Conservation (phyloP, 2,113 vertebrate genomes). For the Ariopsis seemanni region DNA sequence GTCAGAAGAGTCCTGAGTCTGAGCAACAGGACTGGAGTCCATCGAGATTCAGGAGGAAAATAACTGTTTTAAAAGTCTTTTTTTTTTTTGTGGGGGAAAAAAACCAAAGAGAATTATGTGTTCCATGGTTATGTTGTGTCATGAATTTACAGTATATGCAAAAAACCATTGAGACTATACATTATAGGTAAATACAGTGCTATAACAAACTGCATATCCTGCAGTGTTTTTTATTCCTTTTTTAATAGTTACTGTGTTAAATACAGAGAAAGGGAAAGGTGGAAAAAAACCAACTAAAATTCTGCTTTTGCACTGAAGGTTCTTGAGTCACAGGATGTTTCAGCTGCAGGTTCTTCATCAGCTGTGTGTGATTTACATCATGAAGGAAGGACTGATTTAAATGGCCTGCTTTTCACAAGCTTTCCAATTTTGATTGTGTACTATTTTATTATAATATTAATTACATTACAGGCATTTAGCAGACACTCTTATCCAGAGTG, state of each 20-base stretch:
- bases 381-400: background rate
- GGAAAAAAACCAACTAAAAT: background rate
- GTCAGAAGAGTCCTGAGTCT: background rate
- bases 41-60: background rate
- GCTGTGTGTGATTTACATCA: background rate
- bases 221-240: background rate
- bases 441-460: no score
- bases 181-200: background rate
- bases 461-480: no score
- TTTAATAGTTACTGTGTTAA: no score
- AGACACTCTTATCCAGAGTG: no score
- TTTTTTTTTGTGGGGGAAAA: background rate
- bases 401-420: no score
- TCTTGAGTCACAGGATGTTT: background rate
- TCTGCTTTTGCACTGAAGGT: background rate
- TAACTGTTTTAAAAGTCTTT: background rate
- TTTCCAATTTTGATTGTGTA: background rate
- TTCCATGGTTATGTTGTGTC: background rate
- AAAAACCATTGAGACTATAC: background rate
- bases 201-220: background rate
- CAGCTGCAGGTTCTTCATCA: background rate
- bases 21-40: background rate
- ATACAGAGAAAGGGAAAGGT: background rate
- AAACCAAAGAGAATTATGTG: background rate
- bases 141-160: background rate